Evolutionary conservation across 2,888 invertebrate species (phyloP), one percentile per base, ranked within the genome.

Genomic region (Chymomyza fuscimana): DNA sequence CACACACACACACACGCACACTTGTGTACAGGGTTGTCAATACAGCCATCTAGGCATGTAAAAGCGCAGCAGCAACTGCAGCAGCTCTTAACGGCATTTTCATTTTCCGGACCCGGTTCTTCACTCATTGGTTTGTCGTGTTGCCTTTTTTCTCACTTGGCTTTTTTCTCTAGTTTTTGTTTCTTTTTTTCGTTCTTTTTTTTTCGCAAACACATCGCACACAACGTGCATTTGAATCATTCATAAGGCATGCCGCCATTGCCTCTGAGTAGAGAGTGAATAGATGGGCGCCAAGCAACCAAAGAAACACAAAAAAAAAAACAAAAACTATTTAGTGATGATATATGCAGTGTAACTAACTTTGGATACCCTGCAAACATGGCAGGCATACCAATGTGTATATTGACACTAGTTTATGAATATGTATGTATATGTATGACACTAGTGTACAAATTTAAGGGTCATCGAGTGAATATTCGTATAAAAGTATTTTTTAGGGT

Each of bases 201-300:
- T 54, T 70, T 72, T 64, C 67, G 56, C 70, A 51, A 67, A 73
- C 79, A 73, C 51, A 74, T 84, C 74, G 64, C 79, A 77, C 72
- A 88, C 76, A 86, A 86, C 88, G 84, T 88, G 88, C 88, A 84
- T 86, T 88, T 85, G 85, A 85, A 88, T 85, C 85, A 85, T 85
- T 85, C 85, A 85, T 86, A 88, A 85, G 87, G 85, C 88, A 86
- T 86, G 88, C 82, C 80, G 88, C 82, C 80, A 29, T 5, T 51
- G 22, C 25, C 19, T 15, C 50, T 25, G 46, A 40, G 50, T 83
- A 70, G 77, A 70, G 68, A 64, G 54, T 50, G 66, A 66, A 46
- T 46, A 65, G 75, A 51, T 72, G 79, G 77, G 76, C 77, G 73
- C 75, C 81, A 81, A 87, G 82, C 86, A 74, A 32, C 25, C 64